Conservation (phyloP, 2,797 vertebrate species). For the Cottoperca gobio region DNA sequence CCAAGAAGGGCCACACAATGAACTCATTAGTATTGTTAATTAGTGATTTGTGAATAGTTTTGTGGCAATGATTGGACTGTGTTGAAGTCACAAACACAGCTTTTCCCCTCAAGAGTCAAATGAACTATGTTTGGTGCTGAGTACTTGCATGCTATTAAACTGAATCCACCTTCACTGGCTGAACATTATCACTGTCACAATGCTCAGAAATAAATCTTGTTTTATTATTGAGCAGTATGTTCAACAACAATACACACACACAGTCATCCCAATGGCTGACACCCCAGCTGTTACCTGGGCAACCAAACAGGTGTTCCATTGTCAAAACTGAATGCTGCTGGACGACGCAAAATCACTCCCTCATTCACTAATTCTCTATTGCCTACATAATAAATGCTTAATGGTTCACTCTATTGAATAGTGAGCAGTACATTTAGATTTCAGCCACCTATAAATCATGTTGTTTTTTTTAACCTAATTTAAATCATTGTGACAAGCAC, state of each 20-base stretch:
- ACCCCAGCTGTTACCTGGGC: constrained; percentile 55
- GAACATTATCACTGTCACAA: neutral
- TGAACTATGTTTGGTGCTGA: neutral
- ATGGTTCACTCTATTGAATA: neutral
- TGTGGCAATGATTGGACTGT: neutral
- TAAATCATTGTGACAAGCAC: neutral
- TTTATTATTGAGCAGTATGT: neutral
- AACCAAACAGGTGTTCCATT: constrained; percentile 61
- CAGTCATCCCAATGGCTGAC: neutral
- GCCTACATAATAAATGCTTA: neutral
- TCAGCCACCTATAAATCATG: neutral
- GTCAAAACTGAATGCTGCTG: constrained; percentile 50
- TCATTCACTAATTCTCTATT: neutral
- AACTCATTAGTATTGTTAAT: neutral
- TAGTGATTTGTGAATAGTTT: neutral
- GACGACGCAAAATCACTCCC: neutral
- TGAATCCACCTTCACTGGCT: neutral
- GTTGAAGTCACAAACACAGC: neutral
- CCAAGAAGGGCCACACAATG: neutral
- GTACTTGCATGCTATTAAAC: neutral
- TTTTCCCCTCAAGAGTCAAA: neutral
- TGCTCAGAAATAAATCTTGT: neutral
- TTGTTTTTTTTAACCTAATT: too few relatives aligned
- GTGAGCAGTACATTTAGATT: neutral
- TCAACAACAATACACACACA: neutral